Conservation (phyloP, 2,888 invertebrate species). For the Lapara coniferarum region DNA sequence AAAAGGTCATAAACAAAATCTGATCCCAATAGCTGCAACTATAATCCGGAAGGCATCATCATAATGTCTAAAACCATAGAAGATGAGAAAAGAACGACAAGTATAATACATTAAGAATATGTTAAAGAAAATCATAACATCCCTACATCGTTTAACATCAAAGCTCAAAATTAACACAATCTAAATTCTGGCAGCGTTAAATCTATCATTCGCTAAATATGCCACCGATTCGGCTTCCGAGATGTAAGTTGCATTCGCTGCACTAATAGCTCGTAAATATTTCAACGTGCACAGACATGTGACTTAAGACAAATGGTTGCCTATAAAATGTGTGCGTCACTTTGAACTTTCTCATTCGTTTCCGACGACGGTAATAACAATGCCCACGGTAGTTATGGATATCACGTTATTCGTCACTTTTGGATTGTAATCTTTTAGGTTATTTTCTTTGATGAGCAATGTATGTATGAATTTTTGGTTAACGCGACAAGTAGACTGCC, state of each 20-base stretch:
- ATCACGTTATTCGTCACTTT: constrained; percentile 69
- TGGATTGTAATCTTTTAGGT: constrained; percentile 53
- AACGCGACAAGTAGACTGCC: background rate
- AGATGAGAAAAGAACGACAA: background rate
- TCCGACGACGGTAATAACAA: constrained; percentile 81
- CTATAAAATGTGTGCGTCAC: constrained; percentile 77
- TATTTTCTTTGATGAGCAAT: background rate
- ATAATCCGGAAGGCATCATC: background rate
- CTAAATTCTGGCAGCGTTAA: constrained; percentile 66
- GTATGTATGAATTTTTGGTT: constrained; percentile 24
- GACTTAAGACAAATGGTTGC: constrained; percentile 73
- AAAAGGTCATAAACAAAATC: background rate
- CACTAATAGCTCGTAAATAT: constrained; percentile 82
- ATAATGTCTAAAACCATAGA: background rate
- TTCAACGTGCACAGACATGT: constrained; percentile 72
- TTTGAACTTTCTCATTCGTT: constrained; percentile 73
- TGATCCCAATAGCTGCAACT: too few relatives aligned
- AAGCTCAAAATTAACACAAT: constrained; percentile 56
- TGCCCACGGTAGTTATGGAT: constrained; percentile 63
- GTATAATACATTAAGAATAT: background rate
- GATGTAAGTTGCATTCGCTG: constrained; percentile 56
- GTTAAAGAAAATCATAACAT: constrained; percentile 20
- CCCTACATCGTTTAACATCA: constrained; percentile 48
- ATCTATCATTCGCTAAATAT: constrained; percentile 71
- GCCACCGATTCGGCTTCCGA: constrained; percentile 55